A percentile compares a stretch with the other conserved stretches of the same genome.
Conservation (phyloP, 2,888 invertebrate genomes). For the Steinernema hermaphroditum region DNA sequence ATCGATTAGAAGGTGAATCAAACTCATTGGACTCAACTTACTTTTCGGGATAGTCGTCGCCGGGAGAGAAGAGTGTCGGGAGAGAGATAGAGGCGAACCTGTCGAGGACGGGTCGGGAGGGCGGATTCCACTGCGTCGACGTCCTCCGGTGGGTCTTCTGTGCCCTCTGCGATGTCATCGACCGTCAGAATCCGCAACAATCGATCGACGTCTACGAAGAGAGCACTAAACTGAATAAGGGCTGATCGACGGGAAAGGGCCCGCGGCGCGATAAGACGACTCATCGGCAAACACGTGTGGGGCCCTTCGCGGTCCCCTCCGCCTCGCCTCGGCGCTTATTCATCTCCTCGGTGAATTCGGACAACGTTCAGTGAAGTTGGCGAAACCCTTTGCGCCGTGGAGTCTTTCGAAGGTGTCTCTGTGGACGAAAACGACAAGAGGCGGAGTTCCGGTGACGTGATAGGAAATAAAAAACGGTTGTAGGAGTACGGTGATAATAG, state of each 20-base stretch:
- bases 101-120: constrained; percentile 34
- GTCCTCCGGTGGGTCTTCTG: constrained; percentile 7
- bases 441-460: too few species aligned
- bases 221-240: constrained; percentile 21
- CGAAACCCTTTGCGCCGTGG: too few species aligned
- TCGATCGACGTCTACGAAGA: constrained; percentile 10
- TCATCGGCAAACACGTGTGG: constrained; percentile 39
- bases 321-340: constrained; percentile 11
- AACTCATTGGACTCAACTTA: constrained; percentile 1
- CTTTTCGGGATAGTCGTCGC: background rate
- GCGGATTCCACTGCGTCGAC: constrained; percentile 33
- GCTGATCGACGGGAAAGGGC: constrained; percentile 24
- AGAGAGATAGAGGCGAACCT: constrained; percentile 19
- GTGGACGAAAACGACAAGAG: too few species aligned
- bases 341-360: background rate
- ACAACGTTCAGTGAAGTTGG: too few species aligned
- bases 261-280: constrained; percentile 28
- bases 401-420: too few species aligned
- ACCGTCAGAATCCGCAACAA: constrained; percentile 27
- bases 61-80: constrained; percentile 3
- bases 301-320: background rate
- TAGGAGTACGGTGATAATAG: too few species aligned
- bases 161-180: constrained; percentile 18
- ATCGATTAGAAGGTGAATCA: background rate
- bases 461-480: too few species aligned